A percentile compares a stretch with the other conserved stretches of the same genome.
Evolutionary conservation across 1,140 invertebrate species (phyloP).

Genomic region (Bombus consobrinus): DNA sequence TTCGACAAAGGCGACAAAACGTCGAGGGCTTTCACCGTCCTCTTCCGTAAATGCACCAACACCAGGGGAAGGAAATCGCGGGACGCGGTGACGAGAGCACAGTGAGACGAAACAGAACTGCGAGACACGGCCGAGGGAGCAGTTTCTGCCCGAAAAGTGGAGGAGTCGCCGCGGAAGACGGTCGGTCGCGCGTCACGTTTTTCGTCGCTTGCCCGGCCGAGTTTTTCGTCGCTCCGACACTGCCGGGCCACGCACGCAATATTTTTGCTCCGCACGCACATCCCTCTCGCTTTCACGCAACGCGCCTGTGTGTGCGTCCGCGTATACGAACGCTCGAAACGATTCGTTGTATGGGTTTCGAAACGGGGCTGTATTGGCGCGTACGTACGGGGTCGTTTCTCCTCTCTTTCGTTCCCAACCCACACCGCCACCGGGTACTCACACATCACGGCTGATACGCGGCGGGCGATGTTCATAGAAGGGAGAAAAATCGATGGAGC

Average conservation of each 20-base stretch:
- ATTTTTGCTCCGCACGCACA: slow-evolving; percentile 59
- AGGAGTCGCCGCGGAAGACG: not conserved
- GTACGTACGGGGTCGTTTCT: slow-evolving; percentile 2
- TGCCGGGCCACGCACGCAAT: slow-evolving; percentile 54
- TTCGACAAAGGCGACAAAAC: slow-evolving; percentile 20
- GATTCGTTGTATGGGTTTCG: not conserved
- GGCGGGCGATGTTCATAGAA: slow-evolving; percentile 53
- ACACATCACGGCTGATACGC: slow-evolving; percentile 31
- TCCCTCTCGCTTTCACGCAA: slow-evolving; percentile 50
- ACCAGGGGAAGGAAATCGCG: not conserved
- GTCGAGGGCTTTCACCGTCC: not conserved
- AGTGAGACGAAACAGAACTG: not conserved
- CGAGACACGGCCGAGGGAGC: slow-evolving; percentile 5
- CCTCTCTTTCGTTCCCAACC: slow-evolving; percentile 44
- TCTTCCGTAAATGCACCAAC: slow-evolving; percentile 25
- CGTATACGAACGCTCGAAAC: not conserved
- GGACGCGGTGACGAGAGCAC: not conserved
- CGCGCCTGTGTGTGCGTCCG: slow-evolving; percentile 2
- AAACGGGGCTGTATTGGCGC: slow-evolving; percentile 20
- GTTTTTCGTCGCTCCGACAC: slow-evolving; percentile 46
- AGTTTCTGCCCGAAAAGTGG: slow-evolving; percentile 17
- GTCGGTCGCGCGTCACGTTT: slow-evolving; percentile 37
- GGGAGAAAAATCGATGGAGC: slow-evolving; percentile 80
- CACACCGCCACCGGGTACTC: slow-evolving; percentile 1
- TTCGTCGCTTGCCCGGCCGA: slow-evolving; percentile 39